These are phyloP conservation scores for Babyrousa celebensis DNA, from an alignment of 2,797 vertebrate genomes.

Conservation along the genomic window DNA sequence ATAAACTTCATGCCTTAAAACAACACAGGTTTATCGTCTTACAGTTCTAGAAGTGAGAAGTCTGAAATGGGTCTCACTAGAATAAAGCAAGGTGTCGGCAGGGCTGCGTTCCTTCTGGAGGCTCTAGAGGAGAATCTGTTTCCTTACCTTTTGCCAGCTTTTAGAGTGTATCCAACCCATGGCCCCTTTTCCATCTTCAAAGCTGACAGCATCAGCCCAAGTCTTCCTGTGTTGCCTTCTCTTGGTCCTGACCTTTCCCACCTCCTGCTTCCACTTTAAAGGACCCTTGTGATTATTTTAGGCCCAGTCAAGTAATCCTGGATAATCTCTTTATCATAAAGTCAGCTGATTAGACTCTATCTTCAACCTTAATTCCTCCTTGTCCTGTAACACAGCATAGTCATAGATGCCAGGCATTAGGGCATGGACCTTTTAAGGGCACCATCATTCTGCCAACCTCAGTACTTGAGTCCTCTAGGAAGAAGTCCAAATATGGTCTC, in stretches of 20 bases:
- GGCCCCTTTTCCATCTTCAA: slow-evolving; percentile 44
- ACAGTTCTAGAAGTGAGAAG: neutral
- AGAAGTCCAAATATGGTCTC: neutral
- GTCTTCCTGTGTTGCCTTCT: neutral
- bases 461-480: neutral
- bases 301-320: neutral
- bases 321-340: slow-evolving; percentile 44
- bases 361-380: neutral
- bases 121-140: neutral
- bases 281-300: neutral
- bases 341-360: neutral
- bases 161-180: neutral
- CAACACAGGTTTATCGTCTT: neutral
- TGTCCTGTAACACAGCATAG: neutral
- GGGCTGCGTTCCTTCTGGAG: neutral
- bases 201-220: neutral
- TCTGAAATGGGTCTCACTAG: neutral
- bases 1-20: neutral
- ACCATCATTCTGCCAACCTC: neutral
- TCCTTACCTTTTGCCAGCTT: neutral
- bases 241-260: neutral
- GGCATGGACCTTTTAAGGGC: neutral
- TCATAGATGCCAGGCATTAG: neutral
- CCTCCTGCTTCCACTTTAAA: neutral
- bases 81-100: neutral